Percentiles rank a stretch among this genome's conserved stretches.
These are phyloP conservation scores for Oreotrochilus melanogaster DNA, from an alignment of 2,113 vertebrate species.

Conservation along the genomic window DNA sequence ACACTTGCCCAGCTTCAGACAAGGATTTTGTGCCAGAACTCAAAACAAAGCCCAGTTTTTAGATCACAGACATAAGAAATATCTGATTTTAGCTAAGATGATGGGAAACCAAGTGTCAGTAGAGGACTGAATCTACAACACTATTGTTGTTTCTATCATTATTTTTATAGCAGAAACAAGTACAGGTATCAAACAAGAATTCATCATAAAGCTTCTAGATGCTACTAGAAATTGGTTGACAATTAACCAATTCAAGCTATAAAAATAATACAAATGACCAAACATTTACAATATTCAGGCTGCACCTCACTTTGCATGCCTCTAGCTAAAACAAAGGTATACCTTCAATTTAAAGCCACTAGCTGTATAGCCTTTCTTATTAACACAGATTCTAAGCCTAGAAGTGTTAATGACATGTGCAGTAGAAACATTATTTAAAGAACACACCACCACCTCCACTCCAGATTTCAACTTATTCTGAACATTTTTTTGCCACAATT, in stretches of 20 bases:
- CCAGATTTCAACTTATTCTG: background rate
- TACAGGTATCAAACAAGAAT: background rate
- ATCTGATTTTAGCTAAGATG: background rate
- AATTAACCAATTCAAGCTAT: background rate
- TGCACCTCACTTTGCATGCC: background rate
- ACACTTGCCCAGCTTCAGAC: background rate
- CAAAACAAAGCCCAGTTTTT: background rate
- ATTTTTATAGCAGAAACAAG: background rate
- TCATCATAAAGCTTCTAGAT: background rate
- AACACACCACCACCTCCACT: background rate
- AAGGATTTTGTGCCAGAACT: background rate
- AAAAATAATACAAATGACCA: background rate
- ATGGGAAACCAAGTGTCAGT: background rate
- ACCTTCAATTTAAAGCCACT: background rate
- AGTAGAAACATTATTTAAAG: background rate
- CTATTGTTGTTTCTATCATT: background rate
- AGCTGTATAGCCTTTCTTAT: background rate
- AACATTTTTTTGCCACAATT: background rate
- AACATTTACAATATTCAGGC: background rate
- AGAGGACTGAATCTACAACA: background rate
- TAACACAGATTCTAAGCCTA: background rate
- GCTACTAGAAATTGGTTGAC: background rate
- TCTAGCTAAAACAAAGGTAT: accelerated
- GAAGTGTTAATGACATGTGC: background rate
- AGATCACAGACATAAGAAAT: background rate